phyloP scores from a whole-genome alignment of 2,113 vertebrate species.

The Ochotona princeps region DNA sequence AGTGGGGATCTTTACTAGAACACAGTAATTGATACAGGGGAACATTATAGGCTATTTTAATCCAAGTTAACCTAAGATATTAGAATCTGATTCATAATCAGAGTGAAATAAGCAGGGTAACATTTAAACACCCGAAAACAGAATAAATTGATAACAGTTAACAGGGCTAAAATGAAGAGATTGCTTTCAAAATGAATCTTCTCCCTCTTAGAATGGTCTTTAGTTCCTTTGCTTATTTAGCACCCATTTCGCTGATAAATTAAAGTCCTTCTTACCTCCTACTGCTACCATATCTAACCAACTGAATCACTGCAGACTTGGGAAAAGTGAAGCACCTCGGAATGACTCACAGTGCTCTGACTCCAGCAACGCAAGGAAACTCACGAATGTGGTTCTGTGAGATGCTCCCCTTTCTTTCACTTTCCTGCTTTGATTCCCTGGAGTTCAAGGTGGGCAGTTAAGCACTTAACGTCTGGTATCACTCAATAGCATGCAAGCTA shows the following conservation, averaged over 20 bases:
- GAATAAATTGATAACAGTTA: slow-evolving; percentile 59
- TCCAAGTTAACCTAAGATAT: slow-evolving; percentile 81
- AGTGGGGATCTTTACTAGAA: slow-evolving; percentile 90
- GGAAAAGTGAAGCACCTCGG: slow-evolving; percentile 52
- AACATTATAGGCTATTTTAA: slow-evolving; percentile 82
- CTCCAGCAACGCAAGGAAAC: slow-evolving; percentile 60
- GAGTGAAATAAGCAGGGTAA: slow-evolving; percentile 59
- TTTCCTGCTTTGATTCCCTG: slow-evolving; percentile 64
- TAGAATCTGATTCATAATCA: slow-evolving; percentile 68
- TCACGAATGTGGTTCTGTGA: slow-evolving; percentile 68
- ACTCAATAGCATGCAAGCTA: slow-evolving; percentile 80
- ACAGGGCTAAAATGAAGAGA: slow-evolving; percentile 57
- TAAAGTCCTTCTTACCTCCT: slow-evolving; percentile 46
- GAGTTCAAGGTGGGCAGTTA: slow-evolving; percentile 74
- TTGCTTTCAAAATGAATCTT: slow-evolving; percentile 46
- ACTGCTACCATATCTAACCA: slow-evolving; percentile 4
- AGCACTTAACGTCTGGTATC: slow-evolving; percentile 66
- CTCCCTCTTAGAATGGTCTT: slow-evolving; percentile 56
- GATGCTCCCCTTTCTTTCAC: slow-evolving; percentile 76
- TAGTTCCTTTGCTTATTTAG: slow-evolving; percentile 65
- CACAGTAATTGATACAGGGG: slow-evolving; percentile 89
- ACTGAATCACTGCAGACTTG: slow-evolving; percentile 57
- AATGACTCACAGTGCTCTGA: slow-evolving; percentile 54
- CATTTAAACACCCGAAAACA: slow-evolving; percentile 66
- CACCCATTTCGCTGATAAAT: slow-evolving; percentile 60